Conservation (phyloP, 2,888 invertebrate genomes). For the Epistrophe eligans region DNA sequence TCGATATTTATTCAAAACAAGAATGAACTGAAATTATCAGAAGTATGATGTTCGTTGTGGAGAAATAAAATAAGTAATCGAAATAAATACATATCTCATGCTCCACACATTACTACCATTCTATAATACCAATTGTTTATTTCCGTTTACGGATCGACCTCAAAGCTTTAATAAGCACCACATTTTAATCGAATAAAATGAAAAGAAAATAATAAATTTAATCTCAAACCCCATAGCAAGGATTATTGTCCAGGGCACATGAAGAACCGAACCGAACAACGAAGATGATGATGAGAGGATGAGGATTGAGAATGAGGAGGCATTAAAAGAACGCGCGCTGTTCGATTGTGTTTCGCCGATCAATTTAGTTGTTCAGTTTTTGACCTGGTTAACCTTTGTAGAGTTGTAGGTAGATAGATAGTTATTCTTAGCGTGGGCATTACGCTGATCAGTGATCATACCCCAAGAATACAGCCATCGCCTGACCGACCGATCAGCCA, state of each 20-base stretch:
- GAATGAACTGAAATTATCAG: too few species aligned
- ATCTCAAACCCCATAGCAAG: not conserved
- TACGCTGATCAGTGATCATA: constrained; percentile 66
- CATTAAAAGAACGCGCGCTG: constrained; percentile 52
- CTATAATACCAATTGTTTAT: not conserved
- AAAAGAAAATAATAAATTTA: constrained; percentile 18
- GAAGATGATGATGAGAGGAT: not conserved
- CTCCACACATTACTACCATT: not conserved
- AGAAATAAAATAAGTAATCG: not conserved
- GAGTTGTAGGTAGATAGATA: constrained; percentile 71
- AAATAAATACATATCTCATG: not conserved
- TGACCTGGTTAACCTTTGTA: constrained; percentile 82
- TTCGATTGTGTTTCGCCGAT: constrained; percentile 81
- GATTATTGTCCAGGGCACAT: not conserved
- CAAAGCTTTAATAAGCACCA: constrained; percentile 22
- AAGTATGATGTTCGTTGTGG: too few species aligned
- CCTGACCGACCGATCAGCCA: constrained; percentile 75
- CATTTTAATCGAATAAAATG: constrained; percentile 5
- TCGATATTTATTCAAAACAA: too few species aligned
- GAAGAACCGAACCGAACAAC: constrained; percentile 19
- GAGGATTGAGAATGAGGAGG: constrained; percentile 51
- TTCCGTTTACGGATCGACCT: not conserved
- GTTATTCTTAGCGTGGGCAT: constrained; percentile 72
- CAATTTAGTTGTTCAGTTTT: constrained; percentile 83
- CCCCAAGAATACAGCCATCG: constrained; percentile 69